These are phyloP conservation scores for Lordiphosa stackelbergi DNA, from an alignment of 1,140 invertebrate genomes.

Conservation along the genomic window DNA sequence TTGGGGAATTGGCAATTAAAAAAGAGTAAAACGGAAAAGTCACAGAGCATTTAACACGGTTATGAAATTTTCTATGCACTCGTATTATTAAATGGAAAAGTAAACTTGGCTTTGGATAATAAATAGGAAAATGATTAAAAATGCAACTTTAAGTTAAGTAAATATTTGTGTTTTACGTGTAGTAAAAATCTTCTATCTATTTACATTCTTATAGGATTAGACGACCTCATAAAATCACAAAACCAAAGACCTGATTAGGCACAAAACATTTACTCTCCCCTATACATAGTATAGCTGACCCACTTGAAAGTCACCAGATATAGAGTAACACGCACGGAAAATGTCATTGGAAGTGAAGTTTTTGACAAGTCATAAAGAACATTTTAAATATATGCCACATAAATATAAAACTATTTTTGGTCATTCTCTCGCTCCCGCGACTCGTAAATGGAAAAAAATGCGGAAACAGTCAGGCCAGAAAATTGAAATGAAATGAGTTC, in stretches of 20 bases:
- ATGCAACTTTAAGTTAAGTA: too few species aligned
- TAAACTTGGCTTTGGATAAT: constrained; percentile 5
- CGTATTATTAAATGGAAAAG: neutral
- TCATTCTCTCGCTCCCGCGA: constrained; percentile 7
- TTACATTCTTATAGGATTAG: too few species aligned
- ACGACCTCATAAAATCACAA: too few species aligned
- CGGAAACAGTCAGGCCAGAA: constrained; percentile 17
- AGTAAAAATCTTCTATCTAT: too few species aligned
- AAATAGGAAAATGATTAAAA: constrained; percentile 4
- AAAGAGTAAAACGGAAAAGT: constrained; percentile 42
- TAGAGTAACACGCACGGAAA: constrained; percentile 10
- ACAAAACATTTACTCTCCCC: constrained; percentile 1
- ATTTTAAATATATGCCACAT: constrained; percentile 4
- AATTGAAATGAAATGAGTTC: constrained; percentile 2
- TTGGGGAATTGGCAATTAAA: constrained; percentile 39
- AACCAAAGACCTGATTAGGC: neutral
- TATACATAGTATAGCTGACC: constrained; percentile 4
- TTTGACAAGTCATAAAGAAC: constrained; percentile 45
- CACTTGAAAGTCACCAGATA: constrained; percentile 4
- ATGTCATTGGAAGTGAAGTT: constrained; percentile 23
- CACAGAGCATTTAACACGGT: constrained; percentile 46
- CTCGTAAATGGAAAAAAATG: constrained; percentile 37
- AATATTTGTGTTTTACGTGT: too few species aligned
- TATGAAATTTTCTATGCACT: constrained; percentile 29
- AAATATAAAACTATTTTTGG: constrained; percentile 33